phyloP scores from a whole-genome alignment of 1,140 invertebrate species.

The Hormaphis cornu region DNA sequence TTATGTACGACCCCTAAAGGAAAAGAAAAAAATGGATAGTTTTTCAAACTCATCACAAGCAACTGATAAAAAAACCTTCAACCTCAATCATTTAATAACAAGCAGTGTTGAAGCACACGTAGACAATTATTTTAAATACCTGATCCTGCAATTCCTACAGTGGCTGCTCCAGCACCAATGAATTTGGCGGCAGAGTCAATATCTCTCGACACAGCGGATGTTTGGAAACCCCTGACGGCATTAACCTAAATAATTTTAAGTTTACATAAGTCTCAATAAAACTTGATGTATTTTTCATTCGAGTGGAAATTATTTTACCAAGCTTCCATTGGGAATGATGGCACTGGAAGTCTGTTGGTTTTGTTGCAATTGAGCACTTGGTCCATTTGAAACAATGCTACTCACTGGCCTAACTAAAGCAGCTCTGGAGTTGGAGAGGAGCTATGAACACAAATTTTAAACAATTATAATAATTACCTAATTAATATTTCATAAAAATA shows the following conservation, averaged over 20 bases:
- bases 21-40: too few relatives aligned
- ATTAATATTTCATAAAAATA: neutral
- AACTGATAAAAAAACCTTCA: too few relatives aligned
- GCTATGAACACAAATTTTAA: slow-evolving; percentile 43
- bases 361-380: slow-evolving; percentile 47
- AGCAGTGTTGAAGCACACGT: too few relatives aligned
- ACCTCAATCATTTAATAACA: too few relatives aligned
- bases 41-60: too few relatives aligned
- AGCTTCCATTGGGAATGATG: slow-evolving; percentile 35
- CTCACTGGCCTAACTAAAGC: slow-evolving; percentile 64
- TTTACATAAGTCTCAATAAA: neutral
- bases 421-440: slow-evolving; percentile 56
- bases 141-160: slow-evolving; percentile 98
- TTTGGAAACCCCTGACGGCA: slow-evolving; percentile 77
- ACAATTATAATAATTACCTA: neutral
- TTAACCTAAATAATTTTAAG: slow-evolving; percentile 50
- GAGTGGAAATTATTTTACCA: slow-evolving; percentile 16
- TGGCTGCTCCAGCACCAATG: slow-evolving; percentile 99
- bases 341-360: slow-evolving; percentile 44
- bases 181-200: slow-evolving; percentile 99
- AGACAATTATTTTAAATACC: slow-evolving; percentile 51
- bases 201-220: slow-evolving; percentile 79
- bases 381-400: slow-evolving; percentile 54
- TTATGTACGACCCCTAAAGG: too few relatives aligned
- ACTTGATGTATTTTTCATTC: neutral